Percentiles rank a stretch among this genome's conserved stretches.
Evolutionary conservation across 2,113 vertebrate genomes (phyloP).

Genomic region (Nothocercus julius): DNA sequence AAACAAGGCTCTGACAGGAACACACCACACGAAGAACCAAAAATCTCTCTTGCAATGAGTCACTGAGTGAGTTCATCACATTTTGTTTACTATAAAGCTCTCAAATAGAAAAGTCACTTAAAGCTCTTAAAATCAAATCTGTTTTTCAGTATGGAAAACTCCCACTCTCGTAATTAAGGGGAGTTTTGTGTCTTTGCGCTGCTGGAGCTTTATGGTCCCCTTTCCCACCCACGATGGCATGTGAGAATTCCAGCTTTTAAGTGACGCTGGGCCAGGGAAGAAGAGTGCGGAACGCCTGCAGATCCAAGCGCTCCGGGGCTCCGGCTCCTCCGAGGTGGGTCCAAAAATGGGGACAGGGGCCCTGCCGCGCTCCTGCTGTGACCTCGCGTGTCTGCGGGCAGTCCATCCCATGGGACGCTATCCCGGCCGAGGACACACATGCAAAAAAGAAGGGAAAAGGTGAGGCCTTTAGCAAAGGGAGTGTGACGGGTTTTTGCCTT

Average conservation of each 20-base stretch:
- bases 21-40: not conserved
- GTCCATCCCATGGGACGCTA: too few species aligned
- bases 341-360: rapidly evolving
- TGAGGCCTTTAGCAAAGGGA: not conserved
- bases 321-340: not conserved
- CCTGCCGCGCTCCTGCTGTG: not conserved
- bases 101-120: not conserved
- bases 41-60: slow-evolving; percentile 11
- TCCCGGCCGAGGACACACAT: not conserved
- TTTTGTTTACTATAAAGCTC: slow-evolving; percentile 53
- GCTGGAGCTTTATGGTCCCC: not conserved
- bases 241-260: not conserved
- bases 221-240: not conserved
- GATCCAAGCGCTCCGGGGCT: rapidly evolving
- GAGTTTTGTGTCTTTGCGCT: not conserved
- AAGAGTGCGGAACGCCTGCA: rapidly evolving
- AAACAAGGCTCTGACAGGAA: not conserved
- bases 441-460: not conserved
- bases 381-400: too few species aligned
- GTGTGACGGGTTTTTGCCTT: not conserved
- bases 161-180: not conserved
- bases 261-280: not conserved
- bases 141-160: not conserved
- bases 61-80: not conserved
- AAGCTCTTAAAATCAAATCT: not conserved